Evolutionary conservation across 2,888 invertebrate genomes (phyloP).

Genomic region (Andricus quercusramuli): DNA sequence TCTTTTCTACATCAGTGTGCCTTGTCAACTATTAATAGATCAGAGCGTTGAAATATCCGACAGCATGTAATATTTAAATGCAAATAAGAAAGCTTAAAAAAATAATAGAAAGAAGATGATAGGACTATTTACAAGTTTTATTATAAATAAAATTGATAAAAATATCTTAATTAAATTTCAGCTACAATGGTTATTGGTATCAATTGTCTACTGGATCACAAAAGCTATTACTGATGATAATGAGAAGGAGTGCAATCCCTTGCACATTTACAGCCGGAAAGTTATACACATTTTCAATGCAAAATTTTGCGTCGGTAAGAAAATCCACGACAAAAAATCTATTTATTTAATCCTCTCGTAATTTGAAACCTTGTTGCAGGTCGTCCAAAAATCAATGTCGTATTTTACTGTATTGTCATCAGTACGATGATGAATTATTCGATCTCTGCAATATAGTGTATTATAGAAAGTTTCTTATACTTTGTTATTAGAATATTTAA

Average conservation of each 20-base stretch:
- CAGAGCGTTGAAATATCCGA: background rate
- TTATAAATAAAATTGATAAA: background rate
- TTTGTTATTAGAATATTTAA: too few relatives aligned
- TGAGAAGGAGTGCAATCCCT: background rate
- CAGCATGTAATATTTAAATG: slow-evolving; percentile 1
- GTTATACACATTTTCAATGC: background rate
- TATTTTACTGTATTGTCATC: slow-evolving; percentile 19
- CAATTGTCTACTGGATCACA: background rate
- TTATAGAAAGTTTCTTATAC: too few relatives aligned
- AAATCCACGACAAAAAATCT: background rate
- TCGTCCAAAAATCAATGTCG: background rate
- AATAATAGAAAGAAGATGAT: background rate
- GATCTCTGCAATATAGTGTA: background rate
- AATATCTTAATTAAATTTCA: background rate
- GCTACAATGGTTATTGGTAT: slow-evolving; percentile 17
- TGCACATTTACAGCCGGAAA: slow-evolving; percentile 14
- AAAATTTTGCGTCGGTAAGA: background rate
- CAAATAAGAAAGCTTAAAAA: background rate
- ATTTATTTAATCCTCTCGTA: background rate
- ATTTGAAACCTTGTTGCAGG: background rate
- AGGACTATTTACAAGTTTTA: background rate
- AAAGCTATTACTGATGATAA: slow-evolving; percentile 10
- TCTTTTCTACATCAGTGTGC: background rate
- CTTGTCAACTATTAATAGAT: slow-evolving; percentile 22
- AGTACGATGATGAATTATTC: background rate